Conservation (phyloP, 64 coral and sea anemone species). For the Cladopsammia gracilis region DNA sequence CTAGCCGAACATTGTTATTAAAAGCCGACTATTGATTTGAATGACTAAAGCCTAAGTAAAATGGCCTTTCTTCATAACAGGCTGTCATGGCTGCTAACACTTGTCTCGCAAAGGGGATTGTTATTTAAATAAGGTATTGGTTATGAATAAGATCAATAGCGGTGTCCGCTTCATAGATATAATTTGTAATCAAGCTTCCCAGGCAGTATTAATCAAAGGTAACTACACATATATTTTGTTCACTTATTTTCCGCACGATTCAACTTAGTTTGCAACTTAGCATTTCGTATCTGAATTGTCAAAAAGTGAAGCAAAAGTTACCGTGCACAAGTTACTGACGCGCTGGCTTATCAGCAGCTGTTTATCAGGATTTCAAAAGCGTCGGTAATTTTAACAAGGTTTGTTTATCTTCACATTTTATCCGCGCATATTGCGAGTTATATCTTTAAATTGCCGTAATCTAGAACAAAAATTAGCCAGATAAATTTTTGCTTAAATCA, state of each 20-base stretch:
- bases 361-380: neutral
- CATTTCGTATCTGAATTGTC: neutral
- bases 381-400: neutral
- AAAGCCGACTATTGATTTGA: slow-evolving; percentile 5
- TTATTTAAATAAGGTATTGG: slow-evolving; percentile 6
- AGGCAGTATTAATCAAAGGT: neutral
- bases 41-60: slow-evolving; percentile 7
- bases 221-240: no score
- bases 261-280: neutral
- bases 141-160: slow-evolving; percentile 9
- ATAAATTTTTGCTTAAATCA: neutral
- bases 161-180: neutral
- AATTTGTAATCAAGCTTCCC: neutral
- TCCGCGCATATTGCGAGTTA: neutral
- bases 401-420: neutral
- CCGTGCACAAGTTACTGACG: neutral
- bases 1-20: neutral
- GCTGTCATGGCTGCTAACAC: neutral
- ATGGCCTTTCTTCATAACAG: neutral
- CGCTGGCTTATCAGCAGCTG: neutral
- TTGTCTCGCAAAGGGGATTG: neutral
- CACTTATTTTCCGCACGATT: no score
- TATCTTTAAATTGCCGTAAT: neutral
- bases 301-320: neutral
- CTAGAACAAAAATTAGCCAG: neutral